Percentiles rank a stretch among this genome's conserved stretches.
These are phyloP conservation scores for Acanthococcus lagerstroemiae DNA, from an alignment of 2,888 invertebrate species.

Conservation along the genomic window DNA sequence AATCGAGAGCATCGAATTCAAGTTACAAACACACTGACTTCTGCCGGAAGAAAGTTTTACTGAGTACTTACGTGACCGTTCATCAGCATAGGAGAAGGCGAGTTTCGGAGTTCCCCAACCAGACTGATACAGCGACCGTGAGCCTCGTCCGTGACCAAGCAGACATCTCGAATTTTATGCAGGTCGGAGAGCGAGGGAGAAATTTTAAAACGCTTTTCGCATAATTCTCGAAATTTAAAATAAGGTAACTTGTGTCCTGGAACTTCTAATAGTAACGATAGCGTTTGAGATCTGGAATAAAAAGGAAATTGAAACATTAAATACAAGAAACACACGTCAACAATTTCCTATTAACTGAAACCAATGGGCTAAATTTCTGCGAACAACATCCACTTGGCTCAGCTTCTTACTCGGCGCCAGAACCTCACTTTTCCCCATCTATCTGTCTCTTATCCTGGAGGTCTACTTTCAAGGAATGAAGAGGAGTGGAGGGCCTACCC, in stretches of 20 bases:
- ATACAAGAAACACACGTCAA: no score
- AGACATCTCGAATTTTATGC: conserved; percentile 64
- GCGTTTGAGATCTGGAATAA: conserved; percentile 43
- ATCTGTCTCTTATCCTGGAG: no score
- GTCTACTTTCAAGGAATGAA: no score
- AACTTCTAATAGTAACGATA: conserved; percentile 53
- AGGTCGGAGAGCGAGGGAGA: conserved; percentile 62
- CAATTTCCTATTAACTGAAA: no score
- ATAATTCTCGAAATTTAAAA: conserved; percentile 70
- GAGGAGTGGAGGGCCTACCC: no score
- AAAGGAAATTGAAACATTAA: no score
- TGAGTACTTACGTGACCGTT: neutral
- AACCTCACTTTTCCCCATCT: no score
- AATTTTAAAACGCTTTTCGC: conserved; percentile 68
- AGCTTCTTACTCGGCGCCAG: no score
- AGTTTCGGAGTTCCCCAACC: conserved; percentile 49
- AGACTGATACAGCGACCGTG: conserved; percentile 62
- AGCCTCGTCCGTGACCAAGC: conserved; percentile 59
- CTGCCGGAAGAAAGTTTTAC: neutral
- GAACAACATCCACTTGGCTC: no score
- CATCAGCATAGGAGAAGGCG: conserved; percentile 44
- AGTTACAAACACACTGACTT: neutral
- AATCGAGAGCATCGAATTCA: neutral
- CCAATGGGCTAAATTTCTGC: no score
- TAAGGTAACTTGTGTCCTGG: conserved; percentile 64